Conservation (phyloP, 1,140 invertebrate species). For the Plutomurus gul region DNA sequence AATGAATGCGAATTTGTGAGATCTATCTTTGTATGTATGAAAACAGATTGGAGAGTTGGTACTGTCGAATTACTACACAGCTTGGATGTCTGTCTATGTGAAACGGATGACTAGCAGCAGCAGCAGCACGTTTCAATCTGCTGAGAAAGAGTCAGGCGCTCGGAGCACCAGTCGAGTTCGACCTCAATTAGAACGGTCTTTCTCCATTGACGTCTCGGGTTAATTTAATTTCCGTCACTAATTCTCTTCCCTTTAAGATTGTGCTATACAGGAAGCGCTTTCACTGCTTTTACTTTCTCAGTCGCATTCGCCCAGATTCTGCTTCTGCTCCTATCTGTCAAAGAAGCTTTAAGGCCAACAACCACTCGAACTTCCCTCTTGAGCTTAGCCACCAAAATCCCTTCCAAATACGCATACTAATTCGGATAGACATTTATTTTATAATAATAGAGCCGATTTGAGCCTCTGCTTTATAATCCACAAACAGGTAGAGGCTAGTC, state of each 20-base stretch:
- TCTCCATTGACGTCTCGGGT: conserved; percentile 39
- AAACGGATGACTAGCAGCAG: conserved; percentile 36
- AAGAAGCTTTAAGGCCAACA: too few species aligned
- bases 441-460: too few species aligned
- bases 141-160: neutral
- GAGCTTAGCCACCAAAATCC: too few species aligned
- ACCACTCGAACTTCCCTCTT: too few species aligned
- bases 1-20: neutral
- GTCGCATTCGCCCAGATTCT: too few species aligned
- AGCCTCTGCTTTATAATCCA: too few species aligned
- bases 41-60: conserved; percentile 60
- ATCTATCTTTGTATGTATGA: neutral
- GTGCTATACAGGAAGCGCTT: neutral
- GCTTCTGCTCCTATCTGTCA: too few species aligned
- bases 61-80: conserved; percentile 63
- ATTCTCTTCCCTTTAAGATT: neutral
- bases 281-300: neutral
- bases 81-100: conserved; percentile 55
- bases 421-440: too few species aligned
- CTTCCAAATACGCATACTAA: too few species aligned
- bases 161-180: neutral
- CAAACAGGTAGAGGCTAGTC: too few species aligned
- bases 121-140: neutral
- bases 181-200: conserved; percentile 41
- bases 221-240: neutral